Evolutionary conservation across 2,888 invertebrate species (phyloP), one percentile per base, ranked within the genome.

Genomic region (Desoria tigrina): DNA sequence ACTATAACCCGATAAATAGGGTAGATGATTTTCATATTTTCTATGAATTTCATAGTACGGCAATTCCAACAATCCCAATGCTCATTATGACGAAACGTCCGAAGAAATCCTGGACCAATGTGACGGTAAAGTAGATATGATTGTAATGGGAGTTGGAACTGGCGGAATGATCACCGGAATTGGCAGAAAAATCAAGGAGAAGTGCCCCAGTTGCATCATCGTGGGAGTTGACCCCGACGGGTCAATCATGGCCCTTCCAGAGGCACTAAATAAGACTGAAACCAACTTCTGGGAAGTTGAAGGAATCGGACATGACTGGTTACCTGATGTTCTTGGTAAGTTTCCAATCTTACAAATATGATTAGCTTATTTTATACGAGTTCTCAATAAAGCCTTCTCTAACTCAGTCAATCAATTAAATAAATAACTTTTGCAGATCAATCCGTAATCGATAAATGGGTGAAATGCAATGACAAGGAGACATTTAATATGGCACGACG

Each of bases 231-330:
- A 84, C 76, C 85, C 85, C 6, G 77, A 77, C 83, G 84, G 39
- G 6, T 85, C 85, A 1, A 82, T 85, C 55, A 79, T 86, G 55
- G 84, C 84, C 18, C 75, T 80, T 49, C 83, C 83, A 2, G 80
- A 80, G 39, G 75, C 77, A 1, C 65, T 83, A 6, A 84, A 85
- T 79, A 69, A 75, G 58, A 78, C 80, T 2, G 81, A 81, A 26
- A 77, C 78, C 1, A 79, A 81, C 0, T 80, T 79, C 68, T 86
- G 85, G 77, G 85, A 86, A 77, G 84, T 86, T 21, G 85, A 85
- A 76, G 86, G 86, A 21, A 83, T 84, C 63, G 86, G 85, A 11
- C 85, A 85, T 76, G 85, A 86, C 76, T 86, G 86, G 78, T 77
- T 85, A 51, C 86, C 86, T 2, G 83, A 84, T 18, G 84, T 84